Base-by-base conservation (phyloP, 2,113 vertebrate genomes). In the Sprattus sprattus region DNA sequence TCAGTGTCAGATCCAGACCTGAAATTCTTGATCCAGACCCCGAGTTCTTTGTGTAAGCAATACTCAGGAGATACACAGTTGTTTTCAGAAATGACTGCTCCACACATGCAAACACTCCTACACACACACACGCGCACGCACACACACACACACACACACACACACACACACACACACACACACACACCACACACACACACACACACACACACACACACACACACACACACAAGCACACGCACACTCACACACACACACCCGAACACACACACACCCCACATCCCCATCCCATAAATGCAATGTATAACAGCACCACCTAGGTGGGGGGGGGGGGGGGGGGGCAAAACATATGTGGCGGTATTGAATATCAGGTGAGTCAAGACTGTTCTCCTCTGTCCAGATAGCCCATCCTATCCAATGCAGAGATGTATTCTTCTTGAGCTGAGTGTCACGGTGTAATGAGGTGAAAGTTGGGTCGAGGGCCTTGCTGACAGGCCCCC, bases 71-170 rank as follows among this genome's bases (percentile, higher is more conserved):
- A n/a, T 7, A 9, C 20, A 8, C 20, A 8, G 22, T 25, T 64
- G 57, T 64, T n/a, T 64, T 25, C 20, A 25, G 22, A 64, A n/a
- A n/a, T 4, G 20, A 60, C 39, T 11, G 8, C 82, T 45, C 82
- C 52, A 49, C 57, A 44, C 39, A 20, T 4, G 47, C 57, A 64
- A 10, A 44, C 47, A 44, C 49, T 39, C 54, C 45, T 11, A 32
- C 57, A 84, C 52, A 71, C 25, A 71, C 64, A 71, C 64, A 84
- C 83, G 45, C 32, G 44, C 83, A 47, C 52, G 22, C 57, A 67
- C 57, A 22, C 22, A 67, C 0, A 64, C 57, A 64, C 4, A n/a
- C 20, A 64, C 9, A 64, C 60, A 25, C 20, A 54, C 16, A 54
- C 52, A 3, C 16, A 16, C 52, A 54, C 52, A 3, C 3, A 3